phyloP scores from a whole-genome alignment of 2,113 vertebrate species.

The Oncorhynchus tshawytscha region DNA sequence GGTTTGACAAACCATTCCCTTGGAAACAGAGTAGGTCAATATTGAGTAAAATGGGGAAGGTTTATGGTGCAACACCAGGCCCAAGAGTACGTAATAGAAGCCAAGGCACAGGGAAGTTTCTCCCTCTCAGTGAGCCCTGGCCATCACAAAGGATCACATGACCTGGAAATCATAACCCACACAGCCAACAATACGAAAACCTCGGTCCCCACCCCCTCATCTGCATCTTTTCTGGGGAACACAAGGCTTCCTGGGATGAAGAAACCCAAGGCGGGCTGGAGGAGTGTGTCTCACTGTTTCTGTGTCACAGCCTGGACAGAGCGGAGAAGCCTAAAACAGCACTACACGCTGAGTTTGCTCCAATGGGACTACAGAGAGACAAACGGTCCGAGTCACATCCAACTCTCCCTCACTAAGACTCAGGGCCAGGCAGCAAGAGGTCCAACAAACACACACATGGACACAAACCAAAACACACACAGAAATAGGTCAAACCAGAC shows the following conservation, averaged over 20 bases:
- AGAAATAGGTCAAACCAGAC: neutral
- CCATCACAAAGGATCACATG: constrained; percentile 54
- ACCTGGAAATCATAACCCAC: constrained; percentile 46
- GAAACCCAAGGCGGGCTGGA: neutral
- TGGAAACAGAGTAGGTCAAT: neutral
- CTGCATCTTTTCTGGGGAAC: too few relatives aligned
- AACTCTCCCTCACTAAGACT: neutral
- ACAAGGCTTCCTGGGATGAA: too few relatives aligned
- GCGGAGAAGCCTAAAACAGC: neutral
- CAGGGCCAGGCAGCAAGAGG: neutral
- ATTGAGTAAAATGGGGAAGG: neutral
- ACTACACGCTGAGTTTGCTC: constrained; percentile 7
- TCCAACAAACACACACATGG: neutral
- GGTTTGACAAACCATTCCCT: neutral
- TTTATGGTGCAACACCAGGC: neutral
- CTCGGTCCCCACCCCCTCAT: too few relatives aligned
- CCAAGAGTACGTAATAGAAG: neutral
- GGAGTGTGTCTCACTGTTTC: constrained; percentile 12
- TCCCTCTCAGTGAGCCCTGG: neutral
- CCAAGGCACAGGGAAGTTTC: neutral
- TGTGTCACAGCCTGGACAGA: constrained; percentile 20
- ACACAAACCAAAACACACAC: neutral
- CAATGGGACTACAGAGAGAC: constrained; percentile 26
- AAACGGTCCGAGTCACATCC: constrained; percentile 56
- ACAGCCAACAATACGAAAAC: too few relatives aligned